Conservation (phyloP, 2,797 vertebrate genomes). For the Mus caroli region DNA sequence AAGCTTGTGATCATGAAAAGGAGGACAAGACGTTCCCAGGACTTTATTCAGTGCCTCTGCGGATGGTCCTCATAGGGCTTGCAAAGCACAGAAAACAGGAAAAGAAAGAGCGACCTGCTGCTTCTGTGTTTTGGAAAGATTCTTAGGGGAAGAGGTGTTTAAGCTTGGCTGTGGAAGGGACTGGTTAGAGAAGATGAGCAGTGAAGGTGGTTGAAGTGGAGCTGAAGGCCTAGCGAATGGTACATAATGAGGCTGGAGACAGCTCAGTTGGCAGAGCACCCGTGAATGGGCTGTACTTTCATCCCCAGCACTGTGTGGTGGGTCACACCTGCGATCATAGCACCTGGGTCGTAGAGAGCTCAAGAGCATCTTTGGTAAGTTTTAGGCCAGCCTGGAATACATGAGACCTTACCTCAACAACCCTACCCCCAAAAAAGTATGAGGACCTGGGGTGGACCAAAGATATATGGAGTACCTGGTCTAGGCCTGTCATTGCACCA, state of each 20-base stretch:
- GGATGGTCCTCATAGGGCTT: background rate
- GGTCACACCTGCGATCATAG: background rate
- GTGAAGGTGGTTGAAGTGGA: background rate
- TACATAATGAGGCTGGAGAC: too few relatives aligned
- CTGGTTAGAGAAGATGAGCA: background rate
- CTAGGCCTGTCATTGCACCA: background rate
- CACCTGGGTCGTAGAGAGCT: background rate
- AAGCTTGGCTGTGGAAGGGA: background rate
- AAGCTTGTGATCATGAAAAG: background rate
- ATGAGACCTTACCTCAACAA: background rate
- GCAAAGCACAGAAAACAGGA: background rate
- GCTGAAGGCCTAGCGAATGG: background rate
- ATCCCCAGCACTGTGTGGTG: background rate
- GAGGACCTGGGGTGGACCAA: background rate
- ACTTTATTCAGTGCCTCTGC: background rate
- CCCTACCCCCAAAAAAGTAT: background rate
- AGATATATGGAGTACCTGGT: background rate
- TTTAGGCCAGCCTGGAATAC: background rate
- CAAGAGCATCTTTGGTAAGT: background rate
- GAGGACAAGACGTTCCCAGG: background rate
- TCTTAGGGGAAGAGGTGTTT: background rate
- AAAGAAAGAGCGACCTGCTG: background rate
- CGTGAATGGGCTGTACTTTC: background rate
- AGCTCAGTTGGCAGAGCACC: background rate
- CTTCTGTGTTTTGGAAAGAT: background rate